A percentile compares a stretch with the other conserved stretches of the same genome.
Evolutionary conservation across 2,113 vertebrate genomes (phyloP).

Genomic region (Pseudorhombus dupliciocellatus): DNA sequence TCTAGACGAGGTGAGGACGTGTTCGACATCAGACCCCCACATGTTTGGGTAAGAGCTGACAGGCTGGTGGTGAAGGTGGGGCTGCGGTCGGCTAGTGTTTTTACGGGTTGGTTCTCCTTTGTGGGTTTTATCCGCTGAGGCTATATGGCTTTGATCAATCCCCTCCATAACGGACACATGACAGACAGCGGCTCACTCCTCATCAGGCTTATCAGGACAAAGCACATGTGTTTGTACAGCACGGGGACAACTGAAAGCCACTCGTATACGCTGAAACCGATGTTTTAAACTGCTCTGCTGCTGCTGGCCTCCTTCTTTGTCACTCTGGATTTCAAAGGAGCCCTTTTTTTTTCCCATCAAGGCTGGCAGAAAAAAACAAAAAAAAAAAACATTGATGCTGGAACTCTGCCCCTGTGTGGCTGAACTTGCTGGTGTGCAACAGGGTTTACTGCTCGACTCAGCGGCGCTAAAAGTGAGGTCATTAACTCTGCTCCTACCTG

Average conservation of each 20-base stretch:
- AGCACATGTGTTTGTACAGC: constrained; percentile 72
- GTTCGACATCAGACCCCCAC: constrained; percentile 10
- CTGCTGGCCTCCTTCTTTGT: constrained; percentile 36
- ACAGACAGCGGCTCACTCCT: constrained; percentile 69
- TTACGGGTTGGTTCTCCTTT: constrained; percentile 39
- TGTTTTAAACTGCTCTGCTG: constrained; percentile 45
- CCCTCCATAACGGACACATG: constrained; percentile 63
- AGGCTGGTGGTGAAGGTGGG: constrained; percentile 30
- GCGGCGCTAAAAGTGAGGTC: constrained; percentile 37
- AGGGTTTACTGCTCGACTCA: constrained; percentile 56
- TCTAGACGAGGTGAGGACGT: constrained; percentile 39
- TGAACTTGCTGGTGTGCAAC: constrained; percentile 29
- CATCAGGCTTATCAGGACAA: constrained; percentile 73
- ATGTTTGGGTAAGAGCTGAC: constrained; percentile 13
- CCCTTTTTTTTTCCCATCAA: constrained; percentile 39
- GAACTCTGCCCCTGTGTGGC: constrained; percentile 38
- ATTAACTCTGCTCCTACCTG: constrained; percentile 51
- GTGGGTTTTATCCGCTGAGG: constrained; percentile 62
- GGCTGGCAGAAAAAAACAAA: constrained; percentile 6
- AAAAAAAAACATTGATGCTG: constrained; percentile 26
- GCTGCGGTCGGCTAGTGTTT: constrained; percentile 14
- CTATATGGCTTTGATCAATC: constrained; percentile 65
- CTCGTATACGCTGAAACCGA: constrained; percentile 58
- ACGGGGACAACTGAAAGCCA: constrained; percentile 57
- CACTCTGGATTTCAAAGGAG: constrained; percentile 46